phyloP scores from a whole-genome alignment of 2,888 invertebrate species.

The Sipha maydis region DNA sequence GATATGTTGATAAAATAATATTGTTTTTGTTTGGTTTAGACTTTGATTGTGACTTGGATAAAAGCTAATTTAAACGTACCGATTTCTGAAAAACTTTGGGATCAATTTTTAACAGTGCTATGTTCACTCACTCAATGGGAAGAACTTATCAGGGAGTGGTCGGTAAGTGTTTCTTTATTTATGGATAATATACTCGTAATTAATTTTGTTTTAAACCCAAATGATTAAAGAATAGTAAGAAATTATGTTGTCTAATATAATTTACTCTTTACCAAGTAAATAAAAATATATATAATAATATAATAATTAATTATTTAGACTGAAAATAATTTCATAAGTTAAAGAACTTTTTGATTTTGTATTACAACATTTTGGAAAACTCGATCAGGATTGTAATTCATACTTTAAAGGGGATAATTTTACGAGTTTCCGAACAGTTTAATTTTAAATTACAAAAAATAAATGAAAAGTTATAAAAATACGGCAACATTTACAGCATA shows the following conservation, averaged over 20 bases:
- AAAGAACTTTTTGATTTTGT: too few species aligned
- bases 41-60: conserved; percentile 97
- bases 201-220: not conserved
- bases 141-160: conserved; percentile 95
- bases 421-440: too few species aligned
- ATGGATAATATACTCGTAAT: not conserved
- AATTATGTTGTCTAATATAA: not conserved
- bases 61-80: conserved; percentile 95
- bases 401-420: too few species aligned
- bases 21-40: conserved; percentile 74
- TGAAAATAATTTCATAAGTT: too few species aligned
- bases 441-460: too few species aligned
- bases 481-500: too few species aligned
- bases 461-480: too few species aligned
- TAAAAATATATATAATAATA: not conserved
- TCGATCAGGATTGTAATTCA: too few species aligned
- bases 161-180: conserved; percentile 73
- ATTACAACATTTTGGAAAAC: too few species aligned
- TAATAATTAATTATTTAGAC: too few species aligned
- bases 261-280: not conserved
- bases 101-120: conserved; percentile 87
- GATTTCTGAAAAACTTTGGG: conserved; percentile 90
- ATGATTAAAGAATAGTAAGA: not conserved
- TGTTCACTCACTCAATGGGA: conserved; percentile 92
- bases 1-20: not conserved